Percentiles rank a stretch among this genome's conserved stretches.
phyloP scores from a whole-genome alignment of 2,797 vertebrate genomes.

The Macrochelys suwanniensis region DNA sequence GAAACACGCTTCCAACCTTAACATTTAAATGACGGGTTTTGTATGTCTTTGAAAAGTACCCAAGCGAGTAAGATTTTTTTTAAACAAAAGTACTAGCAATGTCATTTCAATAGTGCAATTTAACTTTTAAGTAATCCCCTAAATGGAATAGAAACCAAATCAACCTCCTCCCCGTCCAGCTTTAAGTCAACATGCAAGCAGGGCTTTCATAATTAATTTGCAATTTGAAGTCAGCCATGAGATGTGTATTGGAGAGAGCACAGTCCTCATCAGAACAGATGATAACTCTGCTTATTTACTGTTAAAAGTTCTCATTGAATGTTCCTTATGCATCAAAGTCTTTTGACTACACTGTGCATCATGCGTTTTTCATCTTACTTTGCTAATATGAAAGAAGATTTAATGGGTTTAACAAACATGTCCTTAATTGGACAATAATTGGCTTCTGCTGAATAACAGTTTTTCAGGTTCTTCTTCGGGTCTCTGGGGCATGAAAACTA shows the following conservation, averaged over 20 bases:
- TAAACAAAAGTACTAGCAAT: constrained; percentile 17
- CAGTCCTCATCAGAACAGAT: not conserved
- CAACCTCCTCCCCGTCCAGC: not conserved
- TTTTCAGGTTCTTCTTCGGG: not conserved
- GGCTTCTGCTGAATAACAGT: constrained; percentile 3
- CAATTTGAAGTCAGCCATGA: not conserved
- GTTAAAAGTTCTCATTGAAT: constrained; percentile 16
- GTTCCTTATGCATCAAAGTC: constrained; percentile 23
- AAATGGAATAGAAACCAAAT: not conserved
- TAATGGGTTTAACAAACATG: constrained; percentile 37
- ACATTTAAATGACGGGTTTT: constrained; percentile 29
- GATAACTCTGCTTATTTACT: constrained; percentile 4
- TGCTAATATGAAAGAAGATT: constrained; percentile 30
- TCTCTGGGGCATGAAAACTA: constrained; percentile 12
- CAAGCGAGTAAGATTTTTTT: constrained; percentile 11
- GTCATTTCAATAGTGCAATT: constrained; percentile 33
- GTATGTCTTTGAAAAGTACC: not conserved
- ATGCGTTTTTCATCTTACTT: not conserved
- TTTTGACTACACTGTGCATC: not conserved
- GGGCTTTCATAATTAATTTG: constrained; percentile 1
- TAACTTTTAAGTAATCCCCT: constrained; percentile 18
- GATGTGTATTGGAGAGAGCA: not conserved
- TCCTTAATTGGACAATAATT: constrained; percentile 9
- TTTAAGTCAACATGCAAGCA: not conserved
- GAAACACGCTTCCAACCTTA: constrained; percentile 25